Base-by-base conservation (phyloP, 1,140 invertebrate genomes). In the Cepaea nemoralis region DNA sequence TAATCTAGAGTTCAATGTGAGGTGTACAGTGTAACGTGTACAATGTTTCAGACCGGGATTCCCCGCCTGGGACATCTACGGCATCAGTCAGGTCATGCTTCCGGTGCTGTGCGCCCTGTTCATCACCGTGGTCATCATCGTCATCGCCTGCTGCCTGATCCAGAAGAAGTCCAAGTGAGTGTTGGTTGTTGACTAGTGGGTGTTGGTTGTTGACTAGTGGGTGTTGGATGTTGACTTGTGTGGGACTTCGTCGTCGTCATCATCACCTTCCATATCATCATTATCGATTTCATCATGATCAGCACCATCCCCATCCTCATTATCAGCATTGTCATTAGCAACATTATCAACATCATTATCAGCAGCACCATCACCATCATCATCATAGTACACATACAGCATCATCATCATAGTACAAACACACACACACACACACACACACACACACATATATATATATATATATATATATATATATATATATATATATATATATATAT, bases 91-190 rank as follows among this genome's bases (percentile, higher is more conserved):
- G 27, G 55, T 77, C n/a, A 31, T 77, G 35, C 75, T 77, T 5
- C 75, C 75, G 48, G 55, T 66, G 33, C 27, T 66, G 16, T 77
- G 75, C 66, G 75, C 75, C 8, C n/a, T 45, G n/a, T 77, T 77
- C 35, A 77, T 77, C 55, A 39, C 59, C 24, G 55, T 24, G 12
- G 75, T 77, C 75, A 42, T 77, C 37, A 37, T 77, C 10, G 75
- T 77, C 75, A 77, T 77, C 55, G 75, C 75, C 22, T 77, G 75
- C 39, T 77, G 75, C 39, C 75, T 77, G 22, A 77, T 77, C 27
- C 45, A 77, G 55, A 77, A 77, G 2, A 77, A 77, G 27, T 5
- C 48, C 5, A 77, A 63, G 75, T 77, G 50, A 77, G 75, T 74
- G 3, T 40, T 69, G 31, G 31, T 19, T 59, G 19, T 8, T 45